Base-by-base conservation (phyloP, 2,113 vertebrate genomes). In the Epinephelus cyanopodus region DNA sequence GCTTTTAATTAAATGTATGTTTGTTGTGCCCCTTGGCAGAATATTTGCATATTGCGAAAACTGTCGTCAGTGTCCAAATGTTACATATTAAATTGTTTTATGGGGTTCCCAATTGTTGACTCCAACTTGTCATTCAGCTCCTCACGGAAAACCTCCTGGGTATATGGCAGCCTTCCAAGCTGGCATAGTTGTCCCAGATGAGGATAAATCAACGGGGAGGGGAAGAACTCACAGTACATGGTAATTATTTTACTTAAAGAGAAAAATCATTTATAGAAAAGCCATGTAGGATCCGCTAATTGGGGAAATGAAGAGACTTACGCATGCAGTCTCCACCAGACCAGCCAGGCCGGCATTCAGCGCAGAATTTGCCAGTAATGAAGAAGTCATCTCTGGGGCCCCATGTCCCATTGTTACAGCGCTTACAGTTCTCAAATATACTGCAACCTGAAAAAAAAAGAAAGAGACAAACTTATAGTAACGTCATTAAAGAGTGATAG, bases 371-470 rank as follows among this genome's bases (percentile, higher is more conserved):
- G 1, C 98, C 98, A 62, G 91, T 97, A 90, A 99, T 93, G 13
- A 99, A 99, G 94, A 99, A 99, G 92, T 99, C 96, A 0, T 99
- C 98, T 27, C 95, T 95, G 0, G 96, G 96, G 17, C 96, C 96
- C 98, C 98, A 99, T 0, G 98, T 99, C 53, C 98, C 98, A 0
- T 99, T 99, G 82, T 96, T 96, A 86, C 98, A 99, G 33, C 96
- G 95, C 91, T 98, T 99, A 87, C 98, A 99, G 95, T 99, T 99
- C 84, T 99, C 98, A 92, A 99, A 99, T 89, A 99, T 97, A 93
- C 97, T 97, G 89, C 95, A 96, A 56, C 96, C 96, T 96, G 70
- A 65, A 68, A 82, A 19, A 19, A 74, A 61, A 29, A 42, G 2
- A 79, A 10, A 75, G 17, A 78, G 69, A 60, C 2, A 45, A 73